phyloP scores from a whole-genome alignment of 1,140 invertebrate genomes.

The Leguminivora glycinivorella region DNA sequence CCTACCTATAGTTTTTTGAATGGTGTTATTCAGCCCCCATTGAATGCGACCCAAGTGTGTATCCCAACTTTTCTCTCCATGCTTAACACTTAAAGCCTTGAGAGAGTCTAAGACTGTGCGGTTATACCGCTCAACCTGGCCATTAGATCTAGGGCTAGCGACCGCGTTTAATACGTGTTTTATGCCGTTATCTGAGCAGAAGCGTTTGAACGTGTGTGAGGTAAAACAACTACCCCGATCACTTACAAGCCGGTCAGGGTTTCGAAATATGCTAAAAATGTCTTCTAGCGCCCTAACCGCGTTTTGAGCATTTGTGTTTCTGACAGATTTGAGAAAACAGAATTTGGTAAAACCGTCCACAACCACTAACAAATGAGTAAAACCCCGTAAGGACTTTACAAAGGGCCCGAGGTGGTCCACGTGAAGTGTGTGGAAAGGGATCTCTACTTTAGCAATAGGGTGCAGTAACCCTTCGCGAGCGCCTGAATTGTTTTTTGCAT shows the following conservation, averaged over 20 bases:
- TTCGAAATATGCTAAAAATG: neutral
- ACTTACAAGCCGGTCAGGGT: neutral
- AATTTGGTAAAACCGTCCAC: conserved; percentile 23
- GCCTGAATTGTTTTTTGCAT: conserved; percentile 11
- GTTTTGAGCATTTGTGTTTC: conserved; percentile 9
- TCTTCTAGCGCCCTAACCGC: neutral
- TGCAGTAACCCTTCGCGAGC: neutral
- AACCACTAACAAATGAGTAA: conserved; percentile 21
- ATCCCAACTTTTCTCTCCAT: conserved; percentile 26
- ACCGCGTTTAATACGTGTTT: conserved; percentile 18
- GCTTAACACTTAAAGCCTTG: conserved; percentile 1
- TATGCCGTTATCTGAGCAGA: neutral
- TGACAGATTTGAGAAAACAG: conserved; percentile 1
- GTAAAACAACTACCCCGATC: conserved; percentile 15
- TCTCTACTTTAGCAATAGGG: neutral
- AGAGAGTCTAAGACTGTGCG: conserved; percentile 16
- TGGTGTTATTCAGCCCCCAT: conserved; percentile 28
- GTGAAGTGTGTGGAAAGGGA: conserved; percentile 19
- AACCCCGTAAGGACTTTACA: neutral
- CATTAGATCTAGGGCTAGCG: conserved; percentile 23
- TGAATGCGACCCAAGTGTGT: conserved; percentile 8
- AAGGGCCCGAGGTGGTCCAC: conserved; percentile 26
- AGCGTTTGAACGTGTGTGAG: conserved; percentile 5
- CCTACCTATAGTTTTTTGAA: conserved; percentile 18
- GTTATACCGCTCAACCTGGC: conserved; percentile 29